Conservation (phyloP, 2,797 vertebrate species). For the Dicrostonyx torquatus region DNA sequence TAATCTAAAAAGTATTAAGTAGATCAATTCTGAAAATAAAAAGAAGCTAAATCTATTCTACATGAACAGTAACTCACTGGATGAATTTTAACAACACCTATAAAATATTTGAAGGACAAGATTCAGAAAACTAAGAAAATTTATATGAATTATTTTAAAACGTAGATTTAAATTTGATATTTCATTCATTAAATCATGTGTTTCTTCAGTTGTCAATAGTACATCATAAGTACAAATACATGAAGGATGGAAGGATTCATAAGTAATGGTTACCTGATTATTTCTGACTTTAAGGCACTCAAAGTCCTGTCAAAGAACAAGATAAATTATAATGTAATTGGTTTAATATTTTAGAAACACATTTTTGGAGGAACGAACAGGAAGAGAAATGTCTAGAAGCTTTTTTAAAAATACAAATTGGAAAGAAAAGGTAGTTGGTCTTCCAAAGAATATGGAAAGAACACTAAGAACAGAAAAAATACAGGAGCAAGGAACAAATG, state of each 20-base stretch:
- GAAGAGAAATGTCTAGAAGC: neutral
- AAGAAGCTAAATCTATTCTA: neutral
- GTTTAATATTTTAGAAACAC: constrained; percentile 10
- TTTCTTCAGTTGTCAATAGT: neutral
- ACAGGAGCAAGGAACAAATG: neutral
- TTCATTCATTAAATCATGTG: neutral
- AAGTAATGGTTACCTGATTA: neutral
- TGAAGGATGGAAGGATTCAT: neutral
- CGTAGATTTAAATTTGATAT: neutral
- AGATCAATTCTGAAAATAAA: neutral
- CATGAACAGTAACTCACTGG: neutral
- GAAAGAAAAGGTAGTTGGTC: neutral
- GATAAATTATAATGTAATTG: neutral
- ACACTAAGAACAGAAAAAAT: neutral
- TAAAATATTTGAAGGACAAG: constrained; percentile 43
- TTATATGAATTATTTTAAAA: constrained; percentile 17
- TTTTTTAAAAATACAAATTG: neutral
- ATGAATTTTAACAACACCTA: neutral
- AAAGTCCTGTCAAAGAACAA: neutral
- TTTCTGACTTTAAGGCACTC: neutral
- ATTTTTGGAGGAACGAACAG: neutral
- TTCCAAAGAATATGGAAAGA: neutral
- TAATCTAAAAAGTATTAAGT: constrained; percentile 24
- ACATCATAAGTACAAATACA: neutral
- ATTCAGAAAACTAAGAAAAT: constrained; percentile 25